These are phyloP conservation scores for Stenurella melanura DNA, from an alignment of 2,888 invertebrate genomes.

Conservation along the genomic window DNA sequence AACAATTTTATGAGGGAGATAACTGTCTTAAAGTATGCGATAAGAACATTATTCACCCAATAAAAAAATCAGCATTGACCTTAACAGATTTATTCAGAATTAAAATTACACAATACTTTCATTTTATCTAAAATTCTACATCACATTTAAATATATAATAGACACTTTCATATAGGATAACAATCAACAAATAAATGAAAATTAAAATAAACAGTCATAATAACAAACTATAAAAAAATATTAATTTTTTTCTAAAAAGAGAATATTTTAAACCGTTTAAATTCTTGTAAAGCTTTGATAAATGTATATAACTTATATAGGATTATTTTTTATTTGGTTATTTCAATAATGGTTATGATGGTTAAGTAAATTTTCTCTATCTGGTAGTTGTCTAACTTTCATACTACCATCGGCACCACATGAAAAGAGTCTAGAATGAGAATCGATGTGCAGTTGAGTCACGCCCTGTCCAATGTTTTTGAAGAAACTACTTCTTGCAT, in stretches of 20 bases:
- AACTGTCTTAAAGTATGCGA: neutral
- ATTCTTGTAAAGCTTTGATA: slow-evolving; percentile 14
- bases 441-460: slow-evolving; percentile 94
- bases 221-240: slow-evolving; percentile 35
- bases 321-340: neutral
- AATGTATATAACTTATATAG: slow-evolving; percentile 22
- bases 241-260: slow-evolving; percentile 23
- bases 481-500: slow-evolving; percentile 96
- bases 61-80: neutral
- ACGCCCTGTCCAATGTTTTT: slow-evolving; percentile 98
- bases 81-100: slow-evolving; percentile 34
- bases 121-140: slow-evolving; percentile 31
- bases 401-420: slow-evolving; percentile 99
- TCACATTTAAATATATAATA: slow-evolving; percentile 42
- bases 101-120: slow-evolving; percentile 34
- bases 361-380: slow-evolving; percentile 77
- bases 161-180: slow-evolving; percentile 34
- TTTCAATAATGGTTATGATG: slow-evolving; percentile 53
- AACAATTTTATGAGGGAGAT: neutral
- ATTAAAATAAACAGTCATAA: slow-evolving; percentile 29
- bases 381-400: slow-evolving; percentile 95
- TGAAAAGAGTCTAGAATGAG: slow-evolving; percentile 92
- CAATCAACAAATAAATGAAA: slow-evolving; percentile 24
- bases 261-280: slow-evolving; percentile 13
- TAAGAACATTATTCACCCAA: slow-evolving; percentile 2